Percentiles rank a stretch among this genome's conserved stretches.
Evolutionary conservation across 2,888 invertebrate species (phyloP).

Genomic region (Alloplasta piceator): DNA sequence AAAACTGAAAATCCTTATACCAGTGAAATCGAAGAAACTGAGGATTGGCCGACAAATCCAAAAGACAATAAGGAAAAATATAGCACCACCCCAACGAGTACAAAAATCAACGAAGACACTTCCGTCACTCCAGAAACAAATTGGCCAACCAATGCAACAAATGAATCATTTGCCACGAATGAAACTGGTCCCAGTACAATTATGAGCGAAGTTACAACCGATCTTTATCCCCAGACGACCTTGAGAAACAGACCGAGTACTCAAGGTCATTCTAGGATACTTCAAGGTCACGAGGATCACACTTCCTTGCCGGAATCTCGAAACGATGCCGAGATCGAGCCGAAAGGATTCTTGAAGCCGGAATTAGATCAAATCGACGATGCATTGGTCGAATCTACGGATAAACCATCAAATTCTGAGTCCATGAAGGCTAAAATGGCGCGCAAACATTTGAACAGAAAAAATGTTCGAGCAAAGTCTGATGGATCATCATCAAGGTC

Average conservation of each 20-base stretch:
- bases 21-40: conserved; percentile 14
- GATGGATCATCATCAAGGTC: conserved; percentile 8
- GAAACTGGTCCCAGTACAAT: not conserved
- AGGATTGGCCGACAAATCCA: not conserved
- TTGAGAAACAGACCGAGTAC: not conserved
- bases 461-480: not conserved
- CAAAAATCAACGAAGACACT: not conserved
- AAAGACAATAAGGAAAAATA: not conserved
- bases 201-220: not conserved
- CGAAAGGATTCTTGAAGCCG: not conserved
- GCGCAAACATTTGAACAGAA: not conserved
- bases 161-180: not conserved
- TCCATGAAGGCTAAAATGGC: not conserved
- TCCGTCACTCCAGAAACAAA: not conserved
- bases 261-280: not conserved
- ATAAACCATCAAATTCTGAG: not conserved
- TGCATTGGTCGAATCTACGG: too few species aligned
- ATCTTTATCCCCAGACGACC: conserved; percentile 11
- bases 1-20: conserved; percentile 8
- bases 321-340: not conserved
- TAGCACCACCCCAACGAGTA: not conserved
- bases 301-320: not conserved
- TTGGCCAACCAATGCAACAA: conserved; percentile 4
- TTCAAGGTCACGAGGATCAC: not conserved
- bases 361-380: not conserved